These are phyloP conservation scores for Parasteatoda lunata DNA, from an alignment of 2,888 invertebrate species.

Conservation along the genomic window DNA sequence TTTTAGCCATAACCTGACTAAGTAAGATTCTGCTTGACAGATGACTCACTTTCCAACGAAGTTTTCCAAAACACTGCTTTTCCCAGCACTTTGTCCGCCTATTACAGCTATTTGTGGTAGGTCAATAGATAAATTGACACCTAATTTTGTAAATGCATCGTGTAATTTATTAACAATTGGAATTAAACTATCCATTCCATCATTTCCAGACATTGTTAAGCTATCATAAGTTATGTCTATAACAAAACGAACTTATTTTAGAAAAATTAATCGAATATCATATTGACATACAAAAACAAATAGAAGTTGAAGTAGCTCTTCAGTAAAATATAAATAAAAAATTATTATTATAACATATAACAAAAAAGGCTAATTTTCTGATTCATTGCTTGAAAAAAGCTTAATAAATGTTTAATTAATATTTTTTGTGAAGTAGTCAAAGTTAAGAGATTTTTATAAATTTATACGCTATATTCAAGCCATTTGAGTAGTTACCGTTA, in stretches of 20 bases:
- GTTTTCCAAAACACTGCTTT: constrained; percentile 99
- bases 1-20: background rate
- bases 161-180: constrained; percentile 99
- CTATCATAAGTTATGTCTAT: too few species aligned
- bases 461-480: too few species aligned
- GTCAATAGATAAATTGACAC: constrained; percentile 98
- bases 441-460: too few species aligned
- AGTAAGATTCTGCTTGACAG: background rate
- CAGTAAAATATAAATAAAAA: background rate
- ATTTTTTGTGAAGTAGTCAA: too few species aligned
- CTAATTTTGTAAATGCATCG: constrained; percentile 99
- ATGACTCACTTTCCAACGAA: constrained; percentile 95
- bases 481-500: too few species aligned
- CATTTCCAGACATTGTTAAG: constrained; percentile 73
- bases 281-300: constrained; percentile 36
- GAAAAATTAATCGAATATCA: constrained; percentile 24
- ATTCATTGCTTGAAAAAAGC: too few species aligned
- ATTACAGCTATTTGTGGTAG: constrained; percentile 99
- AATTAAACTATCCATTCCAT: constrained; percentile 96
- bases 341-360: background rate
- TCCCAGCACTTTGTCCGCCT: constrained; percentile 99
- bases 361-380: too few species aligned
- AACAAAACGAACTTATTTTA: too few species aligned
- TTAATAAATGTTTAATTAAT: too few species aligned
- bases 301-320: constrained; percentile 25